Conservation (phyloP, 2,888 invertebrate genomes). For the Agapostemon virescens region DNA sequence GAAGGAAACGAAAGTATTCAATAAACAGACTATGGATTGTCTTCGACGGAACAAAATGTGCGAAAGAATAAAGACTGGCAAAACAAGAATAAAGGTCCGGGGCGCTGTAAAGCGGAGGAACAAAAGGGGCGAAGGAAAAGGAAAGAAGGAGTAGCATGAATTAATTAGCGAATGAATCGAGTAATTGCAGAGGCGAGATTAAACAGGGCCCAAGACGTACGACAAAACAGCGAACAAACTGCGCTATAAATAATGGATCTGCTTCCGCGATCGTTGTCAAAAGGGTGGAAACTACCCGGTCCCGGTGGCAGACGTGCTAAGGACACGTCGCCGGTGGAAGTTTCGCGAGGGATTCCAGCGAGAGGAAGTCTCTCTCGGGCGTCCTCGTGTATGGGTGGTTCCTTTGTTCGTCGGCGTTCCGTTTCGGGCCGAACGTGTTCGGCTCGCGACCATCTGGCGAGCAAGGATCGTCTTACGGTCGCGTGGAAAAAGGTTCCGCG, state of each 20-base stretch:
- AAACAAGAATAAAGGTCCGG: background rate
- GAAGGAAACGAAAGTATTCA: background rate
- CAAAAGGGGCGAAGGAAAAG: background rate
- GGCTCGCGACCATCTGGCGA: conserved; percentile 30
- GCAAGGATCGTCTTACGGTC: conserved; percentile 37
- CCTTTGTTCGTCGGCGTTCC: conserved; percentile 28
- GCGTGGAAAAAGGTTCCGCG: conserved; percentile 38
- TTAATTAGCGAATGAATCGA: conserved; percentile 32
- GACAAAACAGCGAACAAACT: conserved; percentile 27
- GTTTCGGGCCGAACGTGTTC: conserved; percentile 20
- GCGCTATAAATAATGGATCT: conserved; percentile 14
- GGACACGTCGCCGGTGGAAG: conserved; percentile 45
- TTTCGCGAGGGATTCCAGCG: conserved; percentile 66
- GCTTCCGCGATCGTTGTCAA: background rate
- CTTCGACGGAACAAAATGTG: background rate
- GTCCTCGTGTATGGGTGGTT: conserved; percentile 23
- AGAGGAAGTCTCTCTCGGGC: conserved; percentile 8
- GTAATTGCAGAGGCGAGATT: background rate
- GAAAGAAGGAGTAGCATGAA: conserved; percentile 1
- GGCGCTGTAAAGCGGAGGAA: background rate
- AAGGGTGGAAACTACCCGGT: conserved; percentile 5
- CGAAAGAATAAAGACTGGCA: background rate
- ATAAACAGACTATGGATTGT: background rate
- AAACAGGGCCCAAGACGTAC: background rate
- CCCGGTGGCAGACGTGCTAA: background rate